Conservation (phyloP, 2,797 vertebrate genomes). For the Steatocranus sp. region DNA sequence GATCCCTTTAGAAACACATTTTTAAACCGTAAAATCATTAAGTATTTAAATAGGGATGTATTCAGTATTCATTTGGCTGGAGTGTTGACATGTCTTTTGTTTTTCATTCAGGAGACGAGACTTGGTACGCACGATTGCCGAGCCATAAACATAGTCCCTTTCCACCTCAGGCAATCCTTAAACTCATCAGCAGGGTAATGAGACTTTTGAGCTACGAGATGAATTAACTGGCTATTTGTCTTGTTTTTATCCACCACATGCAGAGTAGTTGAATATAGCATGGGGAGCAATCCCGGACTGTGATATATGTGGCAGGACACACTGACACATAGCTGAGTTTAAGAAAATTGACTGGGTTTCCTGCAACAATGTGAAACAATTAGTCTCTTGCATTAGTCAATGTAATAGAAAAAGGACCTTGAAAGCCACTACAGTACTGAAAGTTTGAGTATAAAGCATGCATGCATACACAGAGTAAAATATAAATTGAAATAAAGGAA, state of each 20-base stretch:
- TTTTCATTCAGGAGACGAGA: slow-evolving; percentile 61
- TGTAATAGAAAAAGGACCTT: neutral
- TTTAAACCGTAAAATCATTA: slow-evolving; percentile 55
- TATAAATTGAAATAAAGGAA: neutral
- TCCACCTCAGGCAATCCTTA: slow-evolving; percentile 68
- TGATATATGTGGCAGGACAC: slow-evolving; percentile 35
- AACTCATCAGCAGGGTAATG: slow-evolving; percentile 78
- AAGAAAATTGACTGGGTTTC: slow-evolving; percentile 28
- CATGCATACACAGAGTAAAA: neutral
- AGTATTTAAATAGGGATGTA: slow-evolving; percentile 52
- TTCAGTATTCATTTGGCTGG: slow-evolving; percentile 55
- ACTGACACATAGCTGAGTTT: neutral
- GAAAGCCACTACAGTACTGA: neutral
- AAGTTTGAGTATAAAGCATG: neutral
- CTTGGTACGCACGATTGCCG: slow-evolving; percentile 44
- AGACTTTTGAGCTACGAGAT: slow-evolving; percentile 75
- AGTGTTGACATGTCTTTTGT: slow-evolving; percentile 61
- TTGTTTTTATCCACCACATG: slow-evolving; percentile 35
- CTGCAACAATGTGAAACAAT: slow-evolving; percentile 13
- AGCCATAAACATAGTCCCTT: slow-evolving; percentile 63
- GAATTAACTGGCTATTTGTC: slow-evolving; percentile 79
- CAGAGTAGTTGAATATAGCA: slow-evolving; percentile 54
- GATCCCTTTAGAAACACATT: slow-evolving; percentile 38
- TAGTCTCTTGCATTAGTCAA: slow-evolving; percentile 7
- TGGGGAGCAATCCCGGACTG: slow-evolving; percentile 15